Base-by-base conservation (phyloP, 2,797 vertebrate species). In the Sandelia bainsii region DNA sequence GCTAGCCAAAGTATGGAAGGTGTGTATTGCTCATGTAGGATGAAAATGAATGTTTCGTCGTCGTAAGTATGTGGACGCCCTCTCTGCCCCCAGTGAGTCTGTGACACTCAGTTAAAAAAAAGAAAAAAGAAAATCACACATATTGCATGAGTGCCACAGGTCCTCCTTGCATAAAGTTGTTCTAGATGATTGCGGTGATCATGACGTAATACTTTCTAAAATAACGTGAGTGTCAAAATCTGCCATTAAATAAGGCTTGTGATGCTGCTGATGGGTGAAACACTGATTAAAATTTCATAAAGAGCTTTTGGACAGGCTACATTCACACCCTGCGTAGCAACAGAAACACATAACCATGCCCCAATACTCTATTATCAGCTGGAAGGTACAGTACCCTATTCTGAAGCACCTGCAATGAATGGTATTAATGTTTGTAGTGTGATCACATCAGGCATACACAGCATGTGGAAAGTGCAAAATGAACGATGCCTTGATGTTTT, bases 91-190 rank as follows among this genome's bases (percentile, higher is more conserved):
- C 94, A 95, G 94, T 95, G 93, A 94, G 93, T 88, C 92, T 91
- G 93, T 94, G 88, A 90, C 93, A 94, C 95, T 95, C 94, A 93
- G 91, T 92, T 45, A 95, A 95, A 96, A 93, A 93, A 37, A 44
- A 48, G 45, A 25, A 37, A 44, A 25, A 53, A 94, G 93, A 95
- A 81, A 95, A 95, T 95, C 95, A 94, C 93, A 91, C 94, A 95
- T 95, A 94, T 95, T 95, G 93, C 95, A 96, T 95, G 96, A 95
- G 95, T 95, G 95, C 94, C 95, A 96, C 95, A 93, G 94, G 94
- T 93, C 94, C 93, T 94, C 91, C 89, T 95, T 93, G 93, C 91
- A 93, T 91, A 92, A 90, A 84, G 82, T 81, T 70, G 81, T 82
- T 89, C 75, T 87, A 45, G 22, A 46, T 29, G 80, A 89, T 76